phyloP scores from a whole-genome alignment of 2,797 vertebrate species.

The Apogon hyalosoma region DNA sequence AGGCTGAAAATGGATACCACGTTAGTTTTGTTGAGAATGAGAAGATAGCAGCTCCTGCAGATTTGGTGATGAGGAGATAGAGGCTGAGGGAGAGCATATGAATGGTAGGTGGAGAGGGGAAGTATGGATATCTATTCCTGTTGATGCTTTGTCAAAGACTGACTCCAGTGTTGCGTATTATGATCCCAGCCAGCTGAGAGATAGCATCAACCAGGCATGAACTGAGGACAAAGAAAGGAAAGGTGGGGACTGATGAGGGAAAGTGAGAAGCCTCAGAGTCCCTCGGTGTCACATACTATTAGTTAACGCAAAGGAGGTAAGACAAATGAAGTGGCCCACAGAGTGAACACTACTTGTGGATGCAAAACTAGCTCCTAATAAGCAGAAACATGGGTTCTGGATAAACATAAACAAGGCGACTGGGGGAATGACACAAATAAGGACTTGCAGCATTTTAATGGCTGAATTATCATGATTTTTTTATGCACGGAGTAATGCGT shows the following conservation, averaged over 20 bases:
- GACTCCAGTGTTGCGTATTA: constrained; percentile 67
- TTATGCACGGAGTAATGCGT: constrained; percentile 65
- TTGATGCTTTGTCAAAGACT: constrained; percentile 67
- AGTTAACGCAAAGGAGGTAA: constrained; percentile 47
- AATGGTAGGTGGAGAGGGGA: constrained; percentile 48
- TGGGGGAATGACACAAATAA: constrained; percentile 53
- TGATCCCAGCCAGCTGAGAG: constrained; percentile 59
- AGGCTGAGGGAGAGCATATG: constrained; percentile 45
- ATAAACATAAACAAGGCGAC: constrained; percentile 67
- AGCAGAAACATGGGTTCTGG: constrained; percentile 53
- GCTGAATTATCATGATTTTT: constrained; percentile 70
- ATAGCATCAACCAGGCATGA: constrained; percentile 56
- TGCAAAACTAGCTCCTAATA: constrained; percentile 64
- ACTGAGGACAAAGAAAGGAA: constrained; percentile 39
- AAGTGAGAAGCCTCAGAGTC: constrained; percentile 44
- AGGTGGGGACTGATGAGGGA: constrained; percentile 39
- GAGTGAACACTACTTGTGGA: constrained; percentile 57
- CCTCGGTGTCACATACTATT: constrained; percentile 39
- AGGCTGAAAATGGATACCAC: constrained; percentile 64
- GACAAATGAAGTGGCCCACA: constrained; percentile 59
- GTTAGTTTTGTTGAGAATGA: constrained; percentile 39
- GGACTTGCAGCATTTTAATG: constrained; percentile 69
- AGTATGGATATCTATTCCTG: constrained; percentile 61
- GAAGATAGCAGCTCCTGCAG: constrained; percentile 57
- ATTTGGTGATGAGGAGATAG: constrained; percentile 69